A percentile compares a stretch with the other conserved stretches of the same genome.
phyloP scores from a whole-genome alignment of 2,888 invertebrate genomes.

The Torymus aiolomorphi region DNA sequence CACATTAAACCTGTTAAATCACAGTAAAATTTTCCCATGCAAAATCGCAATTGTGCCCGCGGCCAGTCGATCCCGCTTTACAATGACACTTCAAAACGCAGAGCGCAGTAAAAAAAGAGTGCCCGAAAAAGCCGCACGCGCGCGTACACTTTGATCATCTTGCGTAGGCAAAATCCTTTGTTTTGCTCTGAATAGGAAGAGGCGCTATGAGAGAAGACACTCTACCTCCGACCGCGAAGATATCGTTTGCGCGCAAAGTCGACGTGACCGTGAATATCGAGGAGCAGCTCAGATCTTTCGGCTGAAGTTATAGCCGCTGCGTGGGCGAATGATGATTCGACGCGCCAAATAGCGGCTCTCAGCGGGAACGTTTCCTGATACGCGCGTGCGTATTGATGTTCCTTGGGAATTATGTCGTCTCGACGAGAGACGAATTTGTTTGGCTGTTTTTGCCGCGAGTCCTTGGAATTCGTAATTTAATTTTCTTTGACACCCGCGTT shows the following conservation, averaged over 20 bases:
- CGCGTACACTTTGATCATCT: slow-evolving; percentile 8
- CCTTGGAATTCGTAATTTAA: no score
- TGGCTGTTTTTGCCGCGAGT: no score
- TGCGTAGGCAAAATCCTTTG: slow-evolving; percentile 24
- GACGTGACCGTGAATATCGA: slow-evolving; percentile 32
- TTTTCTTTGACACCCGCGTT: no score
- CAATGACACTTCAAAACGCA: background rate
- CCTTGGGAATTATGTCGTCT: background rate
- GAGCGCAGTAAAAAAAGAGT: background rate
- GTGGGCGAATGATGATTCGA: no score
- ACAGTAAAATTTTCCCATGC: slow-evolving; percentile 5
- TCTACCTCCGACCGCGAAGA: background rate
- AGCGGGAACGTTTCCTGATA: slow-evolving; percentile 13
- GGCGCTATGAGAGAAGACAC: background rate
- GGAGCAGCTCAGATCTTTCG: background rate
- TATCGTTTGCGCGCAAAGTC: slow-evolving; percentile 1
- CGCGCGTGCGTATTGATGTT: slow-evolving; percentile 4
- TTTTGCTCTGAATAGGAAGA: slow-evolving; percentile 28
- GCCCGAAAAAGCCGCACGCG: no score
- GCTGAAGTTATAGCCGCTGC: background rate
- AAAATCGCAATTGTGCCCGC: background rate
- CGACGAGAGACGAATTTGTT: background rate
- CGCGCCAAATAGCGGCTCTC: no score
- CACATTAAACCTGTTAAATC: no score
- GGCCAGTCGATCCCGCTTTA: background rate